Evolutionary conservation across 2,113 vertebrate species (phyloP).

Genomic region (Chloroceryle aenea): DNA sequence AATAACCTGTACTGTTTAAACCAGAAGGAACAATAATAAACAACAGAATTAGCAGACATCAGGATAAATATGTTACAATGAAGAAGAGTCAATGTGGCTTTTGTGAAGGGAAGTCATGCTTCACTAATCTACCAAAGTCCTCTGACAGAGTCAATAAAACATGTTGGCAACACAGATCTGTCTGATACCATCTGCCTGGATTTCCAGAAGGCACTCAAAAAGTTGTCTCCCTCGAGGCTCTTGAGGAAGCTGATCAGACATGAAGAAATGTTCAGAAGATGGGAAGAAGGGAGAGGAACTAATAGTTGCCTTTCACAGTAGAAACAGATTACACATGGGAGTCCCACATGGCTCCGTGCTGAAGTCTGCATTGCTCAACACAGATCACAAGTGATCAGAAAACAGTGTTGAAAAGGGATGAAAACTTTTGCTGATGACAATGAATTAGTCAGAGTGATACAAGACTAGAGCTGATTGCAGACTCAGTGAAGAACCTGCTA

Average conservation of each 20-base stretch:
- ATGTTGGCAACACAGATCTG: background rate
- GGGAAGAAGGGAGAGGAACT: background rate
- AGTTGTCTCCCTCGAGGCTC: background rate
- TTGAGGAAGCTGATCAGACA: background rate
- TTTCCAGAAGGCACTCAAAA: conserved; percentile 4
- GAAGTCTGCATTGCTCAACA: background rate
- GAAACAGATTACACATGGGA: background rate
- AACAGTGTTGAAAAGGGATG: background rate
- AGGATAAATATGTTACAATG: background rate
- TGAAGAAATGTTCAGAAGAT: conserved; percentile 15
- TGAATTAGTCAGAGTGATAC: background rate
- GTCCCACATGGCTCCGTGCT: background rate
- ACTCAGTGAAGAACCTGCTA: background rate
- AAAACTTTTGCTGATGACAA: background rate
- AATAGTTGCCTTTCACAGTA: background rate
- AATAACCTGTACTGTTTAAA: background rate
- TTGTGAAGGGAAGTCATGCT: background rate
- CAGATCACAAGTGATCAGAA: background rate
- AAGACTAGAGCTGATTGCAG: background rate
- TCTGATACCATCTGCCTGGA: conserved; percentile 17
- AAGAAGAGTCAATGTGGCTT: background rate
- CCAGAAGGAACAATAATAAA: background rate
- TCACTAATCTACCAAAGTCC: background rate
- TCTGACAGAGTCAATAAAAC: background rate
- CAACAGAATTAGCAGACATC: background rate